Conservation (phyloP, 2,888 invertebrate species). For the Caenorhabditis virilis region DNA sequence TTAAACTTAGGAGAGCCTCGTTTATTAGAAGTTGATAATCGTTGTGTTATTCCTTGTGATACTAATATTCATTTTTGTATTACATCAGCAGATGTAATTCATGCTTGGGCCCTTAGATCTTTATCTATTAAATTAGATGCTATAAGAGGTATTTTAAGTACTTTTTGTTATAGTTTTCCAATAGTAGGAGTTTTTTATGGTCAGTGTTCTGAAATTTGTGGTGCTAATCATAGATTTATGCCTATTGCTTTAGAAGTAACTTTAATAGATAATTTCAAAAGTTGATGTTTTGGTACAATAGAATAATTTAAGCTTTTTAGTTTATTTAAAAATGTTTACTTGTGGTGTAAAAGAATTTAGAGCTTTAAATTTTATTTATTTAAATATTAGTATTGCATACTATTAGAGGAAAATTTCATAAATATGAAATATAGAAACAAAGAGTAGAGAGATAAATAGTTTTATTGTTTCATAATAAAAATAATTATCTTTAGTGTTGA, state of each 20-base stretch:
- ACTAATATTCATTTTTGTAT: constrained; percentile 67
- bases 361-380: constrained; percentile 44
- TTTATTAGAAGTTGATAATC: constrained; percentile 69
- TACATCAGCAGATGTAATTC: constrained; percentile 70
- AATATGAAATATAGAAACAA: constrained; percentile 46
- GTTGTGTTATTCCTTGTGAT: constrained; percentile 65
- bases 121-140: constrained; percentile 71
- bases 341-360: constrained; percentile 48
- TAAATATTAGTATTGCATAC: constrained; percentile 52
- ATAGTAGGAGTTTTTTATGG: constrained; percentile 78
- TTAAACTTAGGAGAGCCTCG: constrained; percentile 63
- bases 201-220: constrained; percentile 84
- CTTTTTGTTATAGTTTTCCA: constrained; percentile 74
- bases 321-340: constrained; percentile 51
- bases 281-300: constrained; percentile 46
- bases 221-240: constrained; percentile 81
- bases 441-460: constrained; percentile 43
- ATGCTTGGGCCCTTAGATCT: constrained; percentile 70
- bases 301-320: constrained; percentile 47
- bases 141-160: constrained; percentile 71
- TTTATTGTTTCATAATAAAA: constrained; percentile 54
- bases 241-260: constrained; percentile 73
- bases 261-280: constrained; percentile 52
- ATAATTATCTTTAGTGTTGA: constrained; percentile 48
- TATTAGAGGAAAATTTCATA: constrained; percentile 74